phyloP scores from a whole-genome alignment of 2,888 invertebrate genomes.

The Drosophila vallismaia region DNA sequence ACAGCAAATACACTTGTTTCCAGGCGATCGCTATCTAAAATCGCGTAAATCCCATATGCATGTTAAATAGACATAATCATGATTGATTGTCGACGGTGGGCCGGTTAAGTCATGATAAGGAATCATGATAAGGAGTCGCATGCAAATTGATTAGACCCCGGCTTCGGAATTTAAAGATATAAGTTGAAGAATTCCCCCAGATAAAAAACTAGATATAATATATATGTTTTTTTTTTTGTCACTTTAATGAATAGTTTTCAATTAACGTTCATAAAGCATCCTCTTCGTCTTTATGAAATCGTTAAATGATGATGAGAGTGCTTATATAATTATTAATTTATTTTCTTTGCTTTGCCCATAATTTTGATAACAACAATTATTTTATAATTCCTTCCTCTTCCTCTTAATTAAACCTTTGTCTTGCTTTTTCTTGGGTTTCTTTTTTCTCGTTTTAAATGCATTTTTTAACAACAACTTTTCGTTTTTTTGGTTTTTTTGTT shows the following conservation, averaged over 20 bases:
- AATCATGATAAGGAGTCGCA: slow-evolving; percentile 44
- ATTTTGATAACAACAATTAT: slow-evolving; percentile 43
- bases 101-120: slow-evolving; percentile 12
- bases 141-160: slow-evolving; percentile 43
- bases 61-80: slow-evolving; percentile 49
- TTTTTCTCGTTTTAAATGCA: slow-evolving; percentile 40
- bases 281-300: slow-evolving; percentile 50
- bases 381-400: slow-evolving; percentile 20
- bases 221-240: slow-evolving; percentile 54
- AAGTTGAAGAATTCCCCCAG: slow-evolving; percentile 5
- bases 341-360: slow-evolving; percentile 43
- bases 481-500: no score
- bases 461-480: slow-evolving; percentile 45
- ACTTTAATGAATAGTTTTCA: slow-evolving; percentile 72
- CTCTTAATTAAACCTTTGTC: slow-evolving; percentile 20
- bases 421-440: slow-evolving; percentile 11
- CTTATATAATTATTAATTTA: slow-evolving; percentile 63
- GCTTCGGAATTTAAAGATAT: neutral
- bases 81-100: slow-evolving; percentile 64
- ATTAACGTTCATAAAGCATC: slow-evolving; percentile 50
- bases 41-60: slow-evolving; percentile 25
- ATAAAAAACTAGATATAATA: slow-evolving; percentile 37
- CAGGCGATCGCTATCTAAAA: slow-evolving; percentile 7
- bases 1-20: neutral
- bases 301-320: slow-evolving; percentile 50